Evolutionary conservation across 2,888 invertebrate species (phyloP), one percentile per base, ranked within the genome.

Genomic region (Pediacus dermestoides): DNA sequence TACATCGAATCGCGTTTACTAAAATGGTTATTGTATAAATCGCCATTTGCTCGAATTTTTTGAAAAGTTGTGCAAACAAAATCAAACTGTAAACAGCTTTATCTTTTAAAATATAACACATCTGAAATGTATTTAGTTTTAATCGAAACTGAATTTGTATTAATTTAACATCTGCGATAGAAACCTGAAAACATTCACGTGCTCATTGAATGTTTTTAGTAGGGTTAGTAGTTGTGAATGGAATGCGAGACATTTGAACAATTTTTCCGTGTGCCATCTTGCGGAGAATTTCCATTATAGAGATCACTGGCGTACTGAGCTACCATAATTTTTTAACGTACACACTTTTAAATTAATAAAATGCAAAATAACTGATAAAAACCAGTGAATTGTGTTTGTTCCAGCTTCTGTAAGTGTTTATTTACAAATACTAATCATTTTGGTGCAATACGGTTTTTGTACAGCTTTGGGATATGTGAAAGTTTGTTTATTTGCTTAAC

Each of bases 371-470:
- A 40, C 35, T 46, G 27, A 41, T 31, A 11, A 36, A 30, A 37
- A 37, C 13, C 34, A 32, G 30, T 41, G 33, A 26, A 7, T 28
- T 21, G 39, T 37, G 42, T 39, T 50, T 48, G 50, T 56, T 59
- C 52, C 53, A 50, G 41, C 55, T 55, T 55, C 50, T 55, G 58
- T 60, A 55, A 58, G 58, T 53, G 36, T 39, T 22, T 42, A 34
- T 30, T 37, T n/a, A n/a, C n/a, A n/a, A n/a, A n/a, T n/a, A n/a
- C n/a, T n/a, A n/a, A n/a, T n/a, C n/a, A n/a, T n/a, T n/a, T n/a
- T n/a, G n/a, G n/a, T n/a, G n/a, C n/a, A n/a, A n/a, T n/a, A n/a
- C n/a, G 12, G 23, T 30, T 23, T 10, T 38, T 26, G 25, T 9
- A 28, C 27, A 38, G 22, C 18, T 27, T 23, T 26, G 26, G 18